These are phyloP conservation scores for Drosophila dunni DNA, from an alignment of 1,140 invertebrate genomes.

Conservation along the genomic window DNA sequence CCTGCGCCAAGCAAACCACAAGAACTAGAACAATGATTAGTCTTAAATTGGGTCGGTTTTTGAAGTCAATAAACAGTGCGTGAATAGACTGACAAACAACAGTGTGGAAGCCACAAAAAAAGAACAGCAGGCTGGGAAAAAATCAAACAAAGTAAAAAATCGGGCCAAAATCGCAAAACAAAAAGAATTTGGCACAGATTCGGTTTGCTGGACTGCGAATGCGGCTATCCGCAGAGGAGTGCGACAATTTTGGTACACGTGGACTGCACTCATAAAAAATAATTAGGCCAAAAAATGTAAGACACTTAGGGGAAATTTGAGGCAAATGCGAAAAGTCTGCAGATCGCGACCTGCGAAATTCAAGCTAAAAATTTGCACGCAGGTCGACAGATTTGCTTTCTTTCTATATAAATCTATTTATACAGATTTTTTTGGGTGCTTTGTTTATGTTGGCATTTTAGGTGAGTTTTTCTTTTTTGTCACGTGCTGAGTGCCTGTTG, in stretches of 20 bases:
- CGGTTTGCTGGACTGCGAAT: slow-evolving; percentile 1
- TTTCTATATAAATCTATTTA: slow-evolving; percentile 8
- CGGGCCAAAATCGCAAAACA: slow-evolving; percentile 34
- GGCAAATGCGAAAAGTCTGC: slow-evolving; percentile 30
- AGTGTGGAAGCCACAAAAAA: slow-evolving; percentile 51
- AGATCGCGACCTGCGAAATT: slow-evolving; percentile 70
- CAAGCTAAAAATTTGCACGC: slow-evolving; percentile 63
- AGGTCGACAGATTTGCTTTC: slow-evolving; percentile 52
- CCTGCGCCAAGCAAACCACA: slow-evolving; percentile 57
- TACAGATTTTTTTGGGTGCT: not conserved
- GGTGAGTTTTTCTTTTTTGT: slow-evolving; percentile 54
- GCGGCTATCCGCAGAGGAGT: slow-evolving; percentile 72
- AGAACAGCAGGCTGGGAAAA: slow-evolving; percentile 57
- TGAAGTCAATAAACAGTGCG: slow-evolving; percentile 22
- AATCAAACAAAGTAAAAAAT: slow-evolving; percentile 63
- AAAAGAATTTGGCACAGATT: slow-evolving; percentile 39
- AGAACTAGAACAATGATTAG: slow-evolving; percentile 75
- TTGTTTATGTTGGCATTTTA: slow-evolving; percentile 3
- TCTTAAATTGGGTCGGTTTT: slow-evolving; percentile 64
- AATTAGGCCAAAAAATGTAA: slow-evolving; percentile 80
- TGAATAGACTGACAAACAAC: slow-evolving; percentile 20
- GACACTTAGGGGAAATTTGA: slow-evolving; percentile 25
- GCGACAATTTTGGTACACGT: slow-evolving; percentile 76
- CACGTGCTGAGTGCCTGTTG: slow-evolving; percentile 64
- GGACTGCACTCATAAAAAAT: slow-evolving; percentile 79